Percentiles rank a stretch among this genome's conserved stretches.
phyloP scores from a whole-genome alignment of 2,888 invertebrate species.

The Cerceris ruficornis region DNA sequence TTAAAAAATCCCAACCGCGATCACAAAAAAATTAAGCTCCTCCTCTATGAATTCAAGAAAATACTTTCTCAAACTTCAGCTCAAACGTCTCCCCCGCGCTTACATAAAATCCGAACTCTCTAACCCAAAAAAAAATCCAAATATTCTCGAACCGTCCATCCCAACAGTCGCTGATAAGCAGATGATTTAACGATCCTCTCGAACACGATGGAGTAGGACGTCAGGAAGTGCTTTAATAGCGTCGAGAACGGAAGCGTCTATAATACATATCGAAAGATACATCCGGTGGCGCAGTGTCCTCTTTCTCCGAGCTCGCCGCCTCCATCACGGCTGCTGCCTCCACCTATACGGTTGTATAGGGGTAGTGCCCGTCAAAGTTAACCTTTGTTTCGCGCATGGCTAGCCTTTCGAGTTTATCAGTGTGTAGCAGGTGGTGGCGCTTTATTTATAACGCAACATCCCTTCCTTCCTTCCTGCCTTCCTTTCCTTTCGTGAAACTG shows the following conservation, averaged over 20 bases:
- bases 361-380: slow-evolving; percentile 73
- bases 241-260: slow-evolving; percentile 49
- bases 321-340: slow-evolving; percentile 45
- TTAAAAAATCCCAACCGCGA: too few relatives aligned
- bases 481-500: slow-evolving; percentile 52
- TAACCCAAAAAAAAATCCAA: background rate
- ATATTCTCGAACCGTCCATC: background rate
- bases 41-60: too few relatives aligned
- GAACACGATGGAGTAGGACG: slow-evolving; percentile 46
- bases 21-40: too few relatives aligned
- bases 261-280: slow-evolving; percentile 65
- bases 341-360: slow-evolving; percentile 38
- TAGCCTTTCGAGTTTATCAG: slow-evolving; percentile 76
- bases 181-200: slow-evolving; percentile 29
- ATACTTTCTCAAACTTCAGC: too few relatives aligned
- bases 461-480: slow-evolving; percentile 52
- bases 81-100: too few relatives aligned
- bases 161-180: slow-evolving; percentile 8
- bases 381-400: slow-evolving; percentile 76
- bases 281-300: slow-evolving; percentile 51
- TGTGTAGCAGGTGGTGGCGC: slow-evolving; percentile 73
- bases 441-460: slow-evolving; percentile 76
- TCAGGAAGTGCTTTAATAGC: slow-evolving; percentile 54
- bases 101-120: too few relatives aligned
- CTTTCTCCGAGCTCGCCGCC: slow-evolving; percentile 37